Percentiles rank a stretch among this genome's conserved stretches.
Conservation (phyloP, 2,113 vertebrate species). For the Ceyx melanurus region DNA sequence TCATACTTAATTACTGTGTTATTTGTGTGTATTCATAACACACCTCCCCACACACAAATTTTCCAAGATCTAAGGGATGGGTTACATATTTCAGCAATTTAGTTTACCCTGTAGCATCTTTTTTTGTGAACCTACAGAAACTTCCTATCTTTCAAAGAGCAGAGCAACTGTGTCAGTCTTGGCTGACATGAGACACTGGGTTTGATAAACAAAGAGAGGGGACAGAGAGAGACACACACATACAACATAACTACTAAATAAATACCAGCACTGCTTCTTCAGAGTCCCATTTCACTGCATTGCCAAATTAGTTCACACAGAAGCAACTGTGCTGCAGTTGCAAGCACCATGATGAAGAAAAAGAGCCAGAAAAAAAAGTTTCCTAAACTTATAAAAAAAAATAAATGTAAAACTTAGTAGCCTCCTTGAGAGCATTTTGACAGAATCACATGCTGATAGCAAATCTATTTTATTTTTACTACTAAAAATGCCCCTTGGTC, state of each 20-base stretch:
- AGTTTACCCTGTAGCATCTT: neutral
- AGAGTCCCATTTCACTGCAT: neutral
- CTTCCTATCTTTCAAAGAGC: neutral
- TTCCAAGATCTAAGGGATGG: neutral
- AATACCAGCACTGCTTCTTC: neutral
- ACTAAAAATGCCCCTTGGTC: neutral
- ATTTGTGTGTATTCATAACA: neutral
- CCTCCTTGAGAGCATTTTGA: neutral
- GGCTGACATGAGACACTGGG: neutral
- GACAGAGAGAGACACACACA: neutral
- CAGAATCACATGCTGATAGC: neutral
- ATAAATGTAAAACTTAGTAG: neutral
- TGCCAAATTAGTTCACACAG: neutral
- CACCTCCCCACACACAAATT: fast-evolving
- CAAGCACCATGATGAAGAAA: neutral
- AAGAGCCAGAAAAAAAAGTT: neutral
- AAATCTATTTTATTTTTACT: neutral
- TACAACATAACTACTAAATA: neutral
- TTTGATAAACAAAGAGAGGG: neutral
- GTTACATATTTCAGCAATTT: neutral
- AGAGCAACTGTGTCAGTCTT: no score
- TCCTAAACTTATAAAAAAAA: neutral
- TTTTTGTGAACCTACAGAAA: neutral
- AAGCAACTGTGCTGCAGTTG: neutral
- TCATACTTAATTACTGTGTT: no score